phyloP scores from a whole-genome alignment of 2,113 vertebrate species.

The Greenwoodochromis staneri region DNA sequence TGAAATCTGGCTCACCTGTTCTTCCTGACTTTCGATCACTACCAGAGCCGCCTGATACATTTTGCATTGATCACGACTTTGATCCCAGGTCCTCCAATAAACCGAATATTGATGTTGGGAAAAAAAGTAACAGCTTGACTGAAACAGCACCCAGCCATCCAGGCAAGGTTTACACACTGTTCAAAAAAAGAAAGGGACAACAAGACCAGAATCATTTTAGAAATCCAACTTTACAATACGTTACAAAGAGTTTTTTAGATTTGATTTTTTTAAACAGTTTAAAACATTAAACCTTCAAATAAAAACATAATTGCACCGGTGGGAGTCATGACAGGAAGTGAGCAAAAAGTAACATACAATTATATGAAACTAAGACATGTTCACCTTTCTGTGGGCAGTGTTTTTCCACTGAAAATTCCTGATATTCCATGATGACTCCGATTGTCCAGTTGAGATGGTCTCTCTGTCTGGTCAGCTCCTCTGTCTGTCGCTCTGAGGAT shows the following conservation, averaged over 20 bases:
- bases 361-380: background rate
- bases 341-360: background rate
- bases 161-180: constrained; percentile 37
- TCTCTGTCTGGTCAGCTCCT: background rate
- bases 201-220: background rate
- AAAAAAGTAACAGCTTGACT: constrained; percentile 31
- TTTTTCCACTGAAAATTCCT: background rate
- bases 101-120: fast-evolving
- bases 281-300: background rate
- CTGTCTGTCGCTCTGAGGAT: background rate
- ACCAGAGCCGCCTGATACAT: background rate
- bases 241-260: background rate
- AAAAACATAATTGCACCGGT: background rate
- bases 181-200: background rate
- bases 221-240: background rate
- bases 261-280: background rate
- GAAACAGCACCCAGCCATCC: constrained; percentile 23
- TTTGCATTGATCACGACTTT: background rate
- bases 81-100: fast-evolving
- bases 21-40: constrained; percentile 20
- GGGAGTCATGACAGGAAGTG: background rate
- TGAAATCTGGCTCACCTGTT: constrained; percentile 20
- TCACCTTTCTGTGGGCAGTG: constrained; percentile 32
- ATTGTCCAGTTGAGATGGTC: constrained; percentile 43
- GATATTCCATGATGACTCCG: background rate